Evolutionary conservation across 2,113 vertebrate genomes (phyloP), one percentile per base, ranked within the genome.

Genomic region (Grantiella picta): DNA sequence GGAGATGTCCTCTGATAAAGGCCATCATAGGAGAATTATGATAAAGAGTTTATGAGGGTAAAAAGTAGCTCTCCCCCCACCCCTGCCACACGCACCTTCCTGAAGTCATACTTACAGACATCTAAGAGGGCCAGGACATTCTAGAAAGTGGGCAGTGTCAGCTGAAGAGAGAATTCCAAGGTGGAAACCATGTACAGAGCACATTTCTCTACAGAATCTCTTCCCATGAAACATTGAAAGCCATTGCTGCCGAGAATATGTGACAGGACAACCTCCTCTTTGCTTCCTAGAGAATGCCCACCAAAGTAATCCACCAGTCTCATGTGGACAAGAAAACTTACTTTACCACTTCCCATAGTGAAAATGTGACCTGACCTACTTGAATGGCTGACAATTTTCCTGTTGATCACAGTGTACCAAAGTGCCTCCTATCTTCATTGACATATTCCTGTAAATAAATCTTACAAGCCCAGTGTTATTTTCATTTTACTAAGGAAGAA

Each of bases 401-500:
- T 42, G 3, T 47, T 73, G 45, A 87, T 56, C 23, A 53, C 31
- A n/a, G 11, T 4, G 14, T 44, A 66, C 9, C 15, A n/a, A 54
- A 53, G 16, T 38, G 10, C 12, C 15, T 81, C 19, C 49, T 77
- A 12, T 52, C 42, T 63, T 83, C 65, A 31, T 3, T 86, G 44
- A 79, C 69, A 45, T 17, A 25, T 36, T 45, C 29, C 22, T 29
- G 5, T 57, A 50, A 79, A 50, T 42, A 89, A 61, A 72, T 44
- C 59, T 66, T 50, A 8, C 19, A 72, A 90, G 29, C 9, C 22
- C 7, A 35, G 3, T 13, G 23, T 70, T 69, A 25, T 77, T 85
- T 94, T 79, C 21, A 44, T 87, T 85, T 72, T 79, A 57, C 42
- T 17, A 56, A 65, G 18, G 27, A 60, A 90, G 57, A 90, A 88